phyloP scores from a whole-genome alignment of 1,140 invertebrate genomes.

The Ostrea edulis region DNA sequence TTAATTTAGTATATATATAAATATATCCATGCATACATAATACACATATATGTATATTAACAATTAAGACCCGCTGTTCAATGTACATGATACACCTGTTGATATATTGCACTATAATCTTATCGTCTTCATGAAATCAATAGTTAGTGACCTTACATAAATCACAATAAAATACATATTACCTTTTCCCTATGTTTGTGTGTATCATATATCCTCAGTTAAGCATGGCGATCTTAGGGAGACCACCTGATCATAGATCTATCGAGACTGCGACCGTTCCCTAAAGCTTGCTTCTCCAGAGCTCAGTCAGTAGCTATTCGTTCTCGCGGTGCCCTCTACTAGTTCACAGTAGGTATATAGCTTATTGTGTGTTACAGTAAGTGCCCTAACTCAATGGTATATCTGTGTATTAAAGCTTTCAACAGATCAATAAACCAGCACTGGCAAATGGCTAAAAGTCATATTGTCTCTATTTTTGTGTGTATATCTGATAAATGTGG shows the following conservation, averaged over 20 bases:
- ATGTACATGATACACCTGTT: too few species aligned
- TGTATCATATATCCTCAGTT: neutral
- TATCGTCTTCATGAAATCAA: too few species aligned
- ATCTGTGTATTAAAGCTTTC: neutral
- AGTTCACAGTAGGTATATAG: neutral
- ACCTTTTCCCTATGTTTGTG: neutral
- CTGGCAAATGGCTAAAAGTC: neutral
- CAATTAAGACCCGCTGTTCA: too few species aligned
- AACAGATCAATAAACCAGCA: constrained; percentile 20
- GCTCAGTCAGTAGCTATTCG: neutral
- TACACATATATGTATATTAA: too few species aligned
- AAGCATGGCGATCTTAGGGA: neutral
- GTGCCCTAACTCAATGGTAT: neutral
- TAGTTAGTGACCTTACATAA: too few species aligned
- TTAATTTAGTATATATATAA: too few species aligned
- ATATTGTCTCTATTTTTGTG: neutral
- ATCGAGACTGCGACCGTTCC: neutral
- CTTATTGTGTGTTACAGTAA: neutral
- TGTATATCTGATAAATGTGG: neutral
- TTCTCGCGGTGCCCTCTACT: neutral
- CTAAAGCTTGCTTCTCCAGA: neutral
- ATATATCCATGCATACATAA: too few species aligned
- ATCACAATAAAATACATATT: neutral
- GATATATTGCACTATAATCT: too few species aligned
- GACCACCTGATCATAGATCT: neutral